These are phyloP conservation scores for Clavelina lepadiformis DNA, from an alignment of 23 tunicate species.

Conservation along the genomic window DNA sequence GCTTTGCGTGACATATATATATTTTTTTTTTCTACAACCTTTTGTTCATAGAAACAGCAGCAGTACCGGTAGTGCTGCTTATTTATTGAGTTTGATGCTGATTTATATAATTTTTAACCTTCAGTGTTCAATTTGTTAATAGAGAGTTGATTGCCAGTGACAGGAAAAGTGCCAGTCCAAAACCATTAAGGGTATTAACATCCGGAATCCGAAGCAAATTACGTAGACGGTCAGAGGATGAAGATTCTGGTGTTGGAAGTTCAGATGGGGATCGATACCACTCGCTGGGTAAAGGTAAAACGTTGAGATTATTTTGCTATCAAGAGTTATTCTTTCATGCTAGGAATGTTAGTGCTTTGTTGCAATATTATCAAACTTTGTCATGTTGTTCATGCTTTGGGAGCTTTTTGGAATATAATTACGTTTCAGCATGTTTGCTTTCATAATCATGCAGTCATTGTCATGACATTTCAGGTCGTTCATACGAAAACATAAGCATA, in stretches of 20 bases:
- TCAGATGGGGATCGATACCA: conserved; percentile 35
- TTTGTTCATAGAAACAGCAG: no score
- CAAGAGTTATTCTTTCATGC: no score
- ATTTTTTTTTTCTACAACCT: no score
- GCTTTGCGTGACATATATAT: no score
- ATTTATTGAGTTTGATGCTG: no score
- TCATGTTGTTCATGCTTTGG: no score
- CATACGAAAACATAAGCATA: conserved; percentile 50
- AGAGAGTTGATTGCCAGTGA: background rate
- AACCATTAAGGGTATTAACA: conserved; percentile 19
- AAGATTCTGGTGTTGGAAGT: conserved; percentile 88
- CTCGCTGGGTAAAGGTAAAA: conserved; percentile 23
- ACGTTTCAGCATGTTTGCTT: background rate
- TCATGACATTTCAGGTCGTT: conserved; percentile 36
- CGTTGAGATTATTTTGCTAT: no score
- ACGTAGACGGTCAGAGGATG: conserved; percentile 84
- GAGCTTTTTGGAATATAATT: background rate
- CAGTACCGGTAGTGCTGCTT: no score
- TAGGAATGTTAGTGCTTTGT: no score
- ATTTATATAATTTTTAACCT: no score
- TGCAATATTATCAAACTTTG: no score
- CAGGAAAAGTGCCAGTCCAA: conserved; percentile 28
- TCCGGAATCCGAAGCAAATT: conserved; percentile 39
- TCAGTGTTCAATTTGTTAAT: no score
- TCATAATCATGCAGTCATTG: background rate